Base-by-base conservation (phyloP, 2,888 invertebrate genomes). In the Ophion obscuratus region DNA sequence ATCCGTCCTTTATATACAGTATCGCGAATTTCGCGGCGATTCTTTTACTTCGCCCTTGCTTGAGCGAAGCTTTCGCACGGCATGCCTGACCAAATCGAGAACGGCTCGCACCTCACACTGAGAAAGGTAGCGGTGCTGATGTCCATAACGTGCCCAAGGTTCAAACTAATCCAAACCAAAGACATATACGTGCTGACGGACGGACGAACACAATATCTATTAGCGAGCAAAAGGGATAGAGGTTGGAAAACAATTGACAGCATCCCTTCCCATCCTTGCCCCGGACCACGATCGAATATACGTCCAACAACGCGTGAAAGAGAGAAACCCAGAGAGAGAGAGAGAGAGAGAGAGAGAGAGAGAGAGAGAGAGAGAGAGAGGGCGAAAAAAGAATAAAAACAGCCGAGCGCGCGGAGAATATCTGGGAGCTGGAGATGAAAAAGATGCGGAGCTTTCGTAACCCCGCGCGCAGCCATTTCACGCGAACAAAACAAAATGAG, bases 171-270 rank as follows among this genome's bases (percentile, higher is more conserved):
- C 81, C 77, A n/a, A 77, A 61, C 36, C 76, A 62, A 76, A 53
- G 44, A 36, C 70, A 24, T 36, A 53, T 66, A 68, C 17, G 17
- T 81, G 31, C 47, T 88, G 90, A 91, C 89, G 83, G 89, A 89
- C 88, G 88, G 89, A 14, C 4, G 5, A 89, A 91, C 84, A 89
- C 90, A 90, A 91, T 92, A 91, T 91, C 90, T 90, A 92, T 92
- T 92, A 92, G 88, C 84, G 40, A 86, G 44, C 24, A 20, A 84
- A 75, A 67, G 83, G 83, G 82, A 88, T 88, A 88, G 88, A 88
- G 88, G 87, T 87, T 82, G 89, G 87, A 89, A 91, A 91, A 91
- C 90, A 91, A 91, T 91, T 90, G 87, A 82, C 81, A 44, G 57
- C 14, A 40, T n/a, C 17, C 57, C 53, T 59, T 61, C 64, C 61